Conservation (phyloP, 2,888 invertebrate species). For the Allacma fusca region DNA sequence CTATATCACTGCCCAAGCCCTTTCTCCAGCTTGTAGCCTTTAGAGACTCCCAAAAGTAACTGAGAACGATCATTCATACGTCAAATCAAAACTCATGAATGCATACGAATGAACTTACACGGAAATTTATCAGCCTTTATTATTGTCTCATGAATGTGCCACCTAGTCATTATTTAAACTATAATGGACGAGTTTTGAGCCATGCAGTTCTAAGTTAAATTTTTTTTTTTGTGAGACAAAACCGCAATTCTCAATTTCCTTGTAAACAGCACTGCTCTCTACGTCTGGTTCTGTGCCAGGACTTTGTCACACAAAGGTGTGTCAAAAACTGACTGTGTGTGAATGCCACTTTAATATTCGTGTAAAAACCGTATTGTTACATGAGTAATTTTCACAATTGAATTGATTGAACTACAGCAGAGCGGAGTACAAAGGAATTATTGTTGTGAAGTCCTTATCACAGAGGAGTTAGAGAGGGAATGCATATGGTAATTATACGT, state of each 20-base stretch:
- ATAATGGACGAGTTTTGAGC: conserved; percentile 6
- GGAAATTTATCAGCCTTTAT: no score
- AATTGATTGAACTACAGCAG: not conserved
- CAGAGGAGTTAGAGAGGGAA: no score
- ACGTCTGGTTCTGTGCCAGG: not conserved
- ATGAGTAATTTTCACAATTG: not conserved
- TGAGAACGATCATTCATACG: no score
- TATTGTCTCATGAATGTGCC: no score
- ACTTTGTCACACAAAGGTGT: conserved; percentile 9
- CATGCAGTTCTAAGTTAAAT: not conserved
- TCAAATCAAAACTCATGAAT: no score
- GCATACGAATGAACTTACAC: no score
- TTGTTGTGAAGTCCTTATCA: not conserved
- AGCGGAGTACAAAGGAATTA: not conserved
- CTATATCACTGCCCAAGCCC: no score
- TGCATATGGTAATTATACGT: no score
- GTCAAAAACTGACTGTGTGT: not conserved
- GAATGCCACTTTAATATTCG: not conserved
- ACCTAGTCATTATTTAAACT: not conserved
- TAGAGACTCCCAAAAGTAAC: no score
- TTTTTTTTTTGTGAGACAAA: not conserved
- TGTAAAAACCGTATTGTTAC: not conserved
- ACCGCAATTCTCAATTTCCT: not conserved
- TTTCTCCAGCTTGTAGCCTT: no score
- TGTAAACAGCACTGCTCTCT: not conserved